Evolutionary conservation across 2,888 invertebrate genomes (phyloP).

Genomic region (Leistus spinibarbis): DNA sequence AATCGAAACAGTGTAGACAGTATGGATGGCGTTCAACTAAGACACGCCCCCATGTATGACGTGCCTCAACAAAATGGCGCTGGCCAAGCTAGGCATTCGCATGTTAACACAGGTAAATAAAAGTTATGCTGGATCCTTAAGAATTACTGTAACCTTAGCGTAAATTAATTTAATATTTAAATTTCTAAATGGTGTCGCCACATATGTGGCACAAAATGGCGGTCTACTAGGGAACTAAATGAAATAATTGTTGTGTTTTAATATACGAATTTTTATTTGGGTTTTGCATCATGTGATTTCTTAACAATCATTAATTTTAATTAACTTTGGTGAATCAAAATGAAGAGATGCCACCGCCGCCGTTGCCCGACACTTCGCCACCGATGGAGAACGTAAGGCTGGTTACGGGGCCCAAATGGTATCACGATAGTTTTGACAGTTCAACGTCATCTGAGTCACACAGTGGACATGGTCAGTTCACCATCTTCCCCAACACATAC

Average conservation of each 20-base stretch:
- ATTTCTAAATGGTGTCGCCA: not conserved
- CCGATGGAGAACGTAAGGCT: conserved; percentile 52
- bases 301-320: conserved; percentile 31
- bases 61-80: conserved; percentile 34
- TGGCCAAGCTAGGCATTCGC: conserved; percentile 27
- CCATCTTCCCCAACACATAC: not conserved
- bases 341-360: conserved; percentile 58
- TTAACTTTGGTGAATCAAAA: conserved; percentile 53
- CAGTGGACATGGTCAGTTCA: conserved; percentile 29
- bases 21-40: conserved; percentile 22
- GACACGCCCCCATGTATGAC: conserved; percentile 20
- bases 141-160: not conserved
- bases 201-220: not conserved
- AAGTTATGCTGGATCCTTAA: not conserved
- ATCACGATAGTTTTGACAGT: conserved; percentile 36
- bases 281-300: conserved; percentile 1
- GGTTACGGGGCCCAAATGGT: conserved; percentile 25
- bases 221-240: not conserved
- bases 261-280: not conserved
- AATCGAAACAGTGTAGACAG: conserved; percentile 26
- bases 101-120: not conserved
- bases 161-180: not conserved
- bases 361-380: conserved; percentile 64
- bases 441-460: conserved; percentile 30
- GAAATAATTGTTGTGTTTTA: not conserved